Conservation (phyloP, 2,797 vertebrate genomes). For the Eospalax fontanierii region DNA sequence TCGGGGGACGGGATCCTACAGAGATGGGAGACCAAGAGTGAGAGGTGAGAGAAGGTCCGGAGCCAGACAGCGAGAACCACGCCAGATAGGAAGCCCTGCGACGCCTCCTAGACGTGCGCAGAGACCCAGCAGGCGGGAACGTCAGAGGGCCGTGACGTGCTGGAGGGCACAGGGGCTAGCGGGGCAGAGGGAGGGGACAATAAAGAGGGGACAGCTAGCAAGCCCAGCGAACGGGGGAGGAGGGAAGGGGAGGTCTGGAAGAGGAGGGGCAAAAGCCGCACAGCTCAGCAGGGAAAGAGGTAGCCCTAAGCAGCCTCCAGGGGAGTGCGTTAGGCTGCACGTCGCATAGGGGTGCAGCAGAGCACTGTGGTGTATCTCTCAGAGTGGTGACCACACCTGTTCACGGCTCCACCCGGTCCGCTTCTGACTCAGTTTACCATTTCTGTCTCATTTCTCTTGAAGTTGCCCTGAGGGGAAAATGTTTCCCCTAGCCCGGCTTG, state of each 20-base stretch:
- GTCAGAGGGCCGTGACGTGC: slow-evolving; percentile 54
- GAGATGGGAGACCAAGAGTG: slow-evolving; percentile 20
- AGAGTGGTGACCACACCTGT: not conserved
- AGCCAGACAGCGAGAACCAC: slow-evolving; percentile 31
- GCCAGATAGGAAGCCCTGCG: not conserved
- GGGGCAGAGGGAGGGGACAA: not conserved
- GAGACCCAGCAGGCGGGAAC: not conserved
- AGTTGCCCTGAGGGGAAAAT: not conserved
- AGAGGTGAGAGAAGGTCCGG: slow-evolving; percentile 62
- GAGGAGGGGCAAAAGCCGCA: not conserved
- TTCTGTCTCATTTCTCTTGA: not conserved
- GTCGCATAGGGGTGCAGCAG: not conserved
- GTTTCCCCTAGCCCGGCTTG: not conserved
- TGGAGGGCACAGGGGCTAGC: slow-evolving; percentile 37
- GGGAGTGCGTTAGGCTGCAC: not conserved
- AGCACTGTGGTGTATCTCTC: not conserved
- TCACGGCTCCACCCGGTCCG: not conserved
- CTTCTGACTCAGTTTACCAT: slow-evolving; percentile 53
- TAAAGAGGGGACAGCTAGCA: not conserved
- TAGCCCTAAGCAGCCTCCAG: not conserved
- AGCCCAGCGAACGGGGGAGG: not conserved
- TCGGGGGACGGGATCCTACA: not conserved
- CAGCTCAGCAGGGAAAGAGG: not conserved
- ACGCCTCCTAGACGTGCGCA: not conserved
- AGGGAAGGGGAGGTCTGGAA: not conserved